Conservation (phyloP, 2,797 vertebrate genomes). For the Bovichtus diacanthus region DNA sequence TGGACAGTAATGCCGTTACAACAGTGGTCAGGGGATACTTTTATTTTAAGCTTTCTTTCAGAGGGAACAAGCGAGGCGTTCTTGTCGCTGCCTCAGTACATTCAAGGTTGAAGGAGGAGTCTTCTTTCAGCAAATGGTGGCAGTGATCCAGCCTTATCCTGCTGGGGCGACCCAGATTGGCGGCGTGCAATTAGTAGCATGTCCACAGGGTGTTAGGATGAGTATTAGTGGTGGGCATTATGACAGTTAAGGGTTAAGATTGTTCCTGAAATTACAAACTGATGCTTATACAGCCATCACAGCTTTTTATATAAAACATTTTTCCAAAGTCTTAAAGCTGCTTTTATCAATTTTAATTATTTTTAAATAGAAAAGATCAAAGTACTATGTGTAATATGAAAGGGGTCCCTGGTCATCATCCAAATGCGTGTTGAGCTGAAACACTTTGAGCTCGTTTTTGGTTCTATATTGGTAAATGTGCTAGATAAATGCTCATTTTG, state of each 20-base stretch:
- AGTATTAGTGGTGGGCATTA: conserved; percentile 43
- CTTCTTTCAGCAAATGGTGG: conserved; percentile 65
- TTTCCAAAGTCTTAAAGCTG: background rate
- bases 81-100: conserved; percentile 23
- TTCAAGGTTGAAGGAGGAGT: conserved; percentile 64
- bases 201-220: conserved; percentile 59
- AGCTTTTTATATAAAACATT: no score
- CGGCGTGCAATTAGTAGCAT: conserved; percentile 64
- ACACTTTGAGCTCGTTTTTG: background rate
- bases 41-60: conserved; percentile 62
- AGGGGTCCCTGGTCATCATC: background rate
- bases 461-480: background rate
- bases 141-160: conserved; percentile 60
- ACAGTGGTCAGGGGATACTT: conserved; percentile 23
- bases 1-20: conserved; percentile 27
- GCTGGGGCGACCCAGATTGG: conserved; percentile 72
- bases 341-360: background rate
- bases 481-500: background rate
- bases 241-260: conserved; percentile 44
- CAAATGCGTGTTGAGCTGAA: background rate
- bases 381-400: no score
- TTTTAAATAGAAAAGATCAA: background rate
- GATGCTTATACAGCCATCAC: background rate
- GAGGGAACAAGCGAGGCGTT: conserved; percentile 52
- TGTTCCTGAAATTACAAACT: conserved; percentile 44